phyloP scores from a whole-genome alignment of 2,797 vertebrate genomes.

The Cercopithecus diana region DNA sequence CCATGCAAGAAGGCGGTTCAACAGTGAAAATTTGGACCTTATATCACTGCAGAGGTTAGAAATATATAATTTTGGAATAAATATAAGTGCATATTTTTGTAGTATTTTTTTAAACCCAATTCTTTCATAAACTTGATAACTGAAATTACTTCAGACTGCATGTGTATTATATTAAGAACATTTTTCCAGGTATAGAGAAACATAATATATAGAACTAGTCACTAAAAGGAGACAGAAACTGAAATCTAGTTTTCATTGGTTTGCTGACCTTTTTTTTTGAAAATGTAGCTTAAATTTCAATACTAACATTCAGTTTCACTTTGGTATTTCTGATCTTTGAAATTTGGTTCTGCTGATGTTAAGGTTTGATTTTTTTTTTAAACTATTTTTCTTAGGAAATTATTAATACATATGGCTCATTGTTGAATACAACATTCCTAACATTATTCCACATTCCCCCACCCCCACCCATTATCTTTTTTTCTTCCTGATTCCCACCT shows the following conservation, averaged over 20 bases:
- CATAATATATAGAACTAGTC: constrained; percentile 28
- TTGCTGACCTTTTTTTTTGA: background rate
- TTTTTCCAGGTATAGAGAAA: constrained; percentile 46
- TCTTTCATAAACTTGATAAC: constrained; percentile 54
- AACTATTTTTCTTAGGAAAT: constrained; percentile 32
- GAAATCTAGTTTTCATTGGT: background rate
- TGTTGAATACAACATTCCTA: background rate
- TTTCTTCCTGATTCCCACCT: background rate
- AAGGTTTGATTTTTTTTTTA: constrained; percentile 26
- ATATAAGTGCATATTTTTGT: constrained; percentile 49
- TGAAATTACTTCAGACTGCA: constrained; percentile 43
- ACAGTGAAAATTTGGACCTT: background rate
- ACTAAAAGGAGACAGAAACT: constrained; percentile 31
- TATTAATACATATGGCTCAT: background rate
- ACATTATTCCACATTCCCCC: background rate
- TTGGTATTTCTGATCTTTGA: background rate
- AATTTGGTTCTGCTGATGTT: constrained; percentile 10
- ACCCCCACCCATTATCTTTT: rapidly evolving
- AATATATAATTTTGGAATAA: constrained; percentile 28
- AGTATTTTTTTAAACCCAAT: background rate
- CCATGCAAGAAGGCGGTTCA: constrained; percentile 33
- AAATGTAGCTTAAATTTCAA: background rate
- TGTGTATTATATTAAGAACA: constrained; percentile 38
- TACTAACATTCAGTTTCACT: background rate
- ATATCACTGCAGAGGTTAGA: constrained; percentile 19